Evolutionary conservation across 2,113 vertebrate genomes (phyloP).

Genomic region (Cynocephalus volans): DNA sequence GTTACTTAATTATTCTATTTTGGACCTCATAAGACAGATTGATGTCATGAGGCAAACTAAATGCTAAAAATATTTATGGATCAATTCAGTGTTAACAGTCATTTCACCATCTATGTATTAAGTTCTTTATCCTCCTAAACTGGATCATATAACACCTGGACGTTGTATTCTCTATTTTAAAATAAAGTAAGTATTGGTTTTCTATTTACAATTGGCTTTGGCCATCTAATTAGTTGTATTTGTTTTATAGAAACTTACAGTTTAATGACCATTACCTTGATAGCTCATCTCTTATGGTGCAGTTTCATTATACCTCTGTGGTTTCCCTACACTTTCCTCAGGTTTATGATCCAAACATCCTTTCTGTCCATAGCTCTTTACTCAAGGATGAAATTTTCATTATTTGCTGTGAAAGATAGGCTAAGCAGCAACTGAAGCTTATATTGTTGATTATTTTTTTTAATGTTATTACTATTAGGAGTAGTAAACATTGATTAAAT

Average conservation of each 20-base stretch:
- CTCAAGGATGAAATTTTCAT: slow-evolving; percentile 42
- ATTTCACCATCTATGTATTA: background rate
- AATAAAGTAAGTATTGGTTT: background rate
- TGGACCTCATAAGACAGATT: background rate
- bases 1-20: background rate
- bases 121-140: accelerated
- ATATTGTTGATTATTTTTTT: slow-evolving; percentile 51
- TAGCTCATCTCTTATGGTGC: background rate
- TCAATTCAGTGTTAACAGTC: background rate
- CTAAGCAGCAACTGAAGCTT: slow-evolving; percentile 44
- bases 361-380: slow-evolving; percentile 68
- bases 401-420: slow-evolving; percentile 12
- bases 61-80: background rate
- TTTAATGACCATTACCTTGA: slow-evolving; percentile 67
- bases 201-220: background rate
- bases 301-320: slow-evolving; percentile 67
- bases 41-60: background rate
- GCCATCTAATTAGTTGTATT: slow-evolving; percentile 25
- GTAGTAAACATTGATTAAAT: slow-evolving; percentile 65
- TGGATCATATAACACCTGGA: background rate
- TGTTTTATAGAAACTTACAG: background rate
- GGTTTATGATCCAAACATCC: slow-evolving; percentile 75
- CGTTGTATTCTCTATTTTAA: background rate
- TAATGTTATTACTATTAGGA: slow-evolving; percentile 63
- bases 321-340: slow-evolving; percentile 48